phyloP scores from a whole-genome alignment of 2,888 invertebrate genomes.

The Sinelater perroti region DNA sequence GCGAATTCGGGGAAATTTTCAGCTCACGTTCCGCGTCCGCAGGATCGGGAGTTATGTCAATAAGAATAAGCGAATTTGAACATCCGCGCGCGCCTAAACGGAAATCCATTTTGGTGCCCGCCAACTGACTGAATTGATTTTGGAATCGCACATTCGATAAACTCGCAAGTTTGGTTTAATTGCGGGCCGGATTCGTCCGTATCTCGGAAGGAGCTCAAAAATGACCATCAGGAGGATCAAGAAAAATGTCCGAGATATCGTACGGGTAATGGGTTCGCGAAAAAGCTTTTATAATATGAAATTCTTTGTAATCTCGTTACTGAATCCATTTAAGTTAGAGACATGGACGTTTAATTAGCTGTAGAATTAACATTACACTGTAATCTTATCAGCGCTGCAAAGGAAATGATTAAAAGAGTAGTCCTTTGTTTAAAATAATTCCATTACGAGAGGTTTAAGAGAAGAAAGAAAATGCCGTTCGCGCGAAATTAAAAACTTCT shows the following conservation, averaged over 20 bases:
- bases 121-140: background rate
- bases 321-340: conserved; percentile 51
- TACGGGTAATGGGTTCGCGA: conserved; percentile 47
- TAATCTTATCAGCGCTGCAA: conserved; percentile 48
- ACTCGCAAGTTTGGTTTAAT: too few relatives aligned
- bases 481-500: conserved; percentile 29
- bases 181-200: background rate
- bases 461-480: conserved; percentile 18
- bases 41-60: conserved; percentile 5
- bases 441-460: conserved; percentile 36
- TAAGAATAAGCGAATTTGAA: conserved; percentile 12
- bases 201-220: too few relatives aligned
- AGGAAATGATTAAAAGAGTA: conserved; percentile 43
- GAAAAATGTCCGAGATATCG: conserved; percentile 48
- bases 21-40: conserved; percentile 8
- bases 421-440: conserved; percentile 43
- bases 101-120: conserved; percentile 3
- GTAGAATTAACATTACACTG: conserved; percentile 51
- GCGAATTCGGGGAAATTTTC: conserved; percentile 12
- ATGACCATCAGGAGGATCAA: too few relatives aligned
- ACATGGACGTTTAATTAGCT: conserved; percentile 54
- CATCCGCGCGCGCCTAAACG: background rate
- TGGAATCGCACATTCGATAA: background rate
- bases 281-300: conserved; percentile 48
- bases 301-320: conserved; percentile 50